Conservation (phyloP, 2,888 invertebrate genomes). For the Yponomeuta sedellus region DNA sequence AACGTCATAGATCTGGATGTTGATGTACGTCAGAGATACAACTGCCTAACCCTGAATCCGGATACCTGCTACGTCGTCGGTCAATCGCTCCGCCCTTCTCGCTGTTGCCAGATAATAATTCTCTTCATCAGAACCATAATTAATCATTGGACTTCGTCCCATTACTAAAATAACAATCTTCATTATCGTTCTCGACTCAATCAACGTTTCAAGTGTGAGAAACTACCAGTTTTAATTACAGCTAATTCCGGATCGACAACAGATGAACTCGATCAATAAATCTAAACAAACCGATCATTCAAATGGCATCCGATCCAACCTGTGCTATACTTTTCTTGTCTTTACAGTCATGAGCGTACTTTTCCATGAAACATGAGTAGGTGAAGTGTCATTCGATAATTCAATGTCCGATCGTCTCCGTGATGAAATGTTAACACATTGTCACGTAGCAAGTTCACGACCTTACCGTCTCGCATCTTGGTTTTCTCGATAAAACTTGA, state of each 20-base stretch:
- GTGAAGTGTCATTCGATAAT: neutral
- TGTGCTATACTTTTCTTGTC: neutral
- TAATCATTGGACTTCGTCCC: slow-evolving; percentile 2
- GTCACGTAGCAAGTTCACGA: slow-evolving; percentile 21
- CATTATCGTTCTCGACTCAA: neutral
- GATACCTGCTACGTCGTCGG: neutral
- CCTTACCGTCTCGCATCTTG: neutral
- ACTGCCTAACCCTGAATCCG: slow-evolving; percentile 7
- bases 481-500: neutral
- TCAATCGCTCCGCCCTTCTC: slow-evolving; percentile 2
- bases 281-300: neutral
- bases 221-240: neutral
- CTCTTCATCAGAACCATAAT: slow-evolving; percentile 5
- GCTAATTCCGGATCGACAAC: neutral
- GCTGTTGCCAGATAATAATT: slow-evolving; percentile 4
- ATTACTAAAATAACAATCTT: slow-evolving; percentile 10
- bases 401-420: slow-evolving; percentile 11
- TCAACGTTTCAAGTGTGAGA: slow-evolving; percentile 12
- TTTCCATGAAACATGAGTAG: neutral
- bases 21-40: neutral
- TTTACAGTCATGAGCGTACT: neutral
- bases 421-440: slow-evolving; percentile 27
- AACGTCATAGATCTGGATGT: neutral
- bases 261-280: neutral
- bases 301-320: neutral